phyloP scores from a whole-genome alignment of 2,888 invertebrate species.

The Ganaspis brasiliensis region DNA sequence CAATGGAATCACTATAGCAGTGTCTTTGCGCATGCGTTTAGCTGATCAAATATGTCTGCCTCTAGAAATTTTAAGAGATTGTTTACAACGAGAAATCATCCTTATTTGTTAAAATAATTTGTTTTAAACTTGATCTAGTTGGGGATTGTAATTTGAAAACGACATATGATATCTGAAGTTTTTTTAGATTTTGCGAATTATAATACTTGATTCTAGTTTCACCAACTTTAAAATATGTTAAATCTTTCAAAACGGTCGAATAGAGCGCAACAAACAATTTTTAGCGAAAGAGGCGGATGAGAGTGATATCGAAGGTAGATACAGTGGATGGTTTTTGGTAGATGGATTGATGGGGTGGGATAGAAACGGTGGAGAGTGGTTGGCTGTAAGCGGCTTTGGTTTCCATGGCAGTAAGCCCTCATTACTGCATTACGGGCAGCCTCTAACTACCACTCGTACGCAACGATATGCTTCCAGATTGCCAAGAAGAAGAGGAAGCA shows the following conservation, averaged over 20 bases:
- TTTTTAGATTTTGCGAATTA: too few species aligned
- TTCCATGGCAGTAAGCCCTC: conserved; percentile 81
- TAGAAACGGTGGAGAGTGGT: conserved; percentile 73
- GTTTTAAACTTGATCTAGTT: too few species aligned
- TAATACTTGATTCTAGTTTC: neutral
- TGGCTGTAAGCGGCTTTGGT: conserved; percentile 80
- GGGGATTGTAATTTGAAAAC: too few species aligned
- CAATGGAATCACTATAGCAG: too few species aligned
- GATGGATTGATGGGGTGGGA: conserved; percentile 54
- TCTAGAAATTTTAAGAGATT: too few species aligned
- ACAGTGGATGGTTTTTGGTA: conserved; percentile 64
- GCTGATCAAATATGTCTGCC: too few species aligned
- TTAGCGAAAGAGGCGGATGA: conserved; percentile 66
- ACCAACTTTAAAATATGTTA: conserved; percentile 9
- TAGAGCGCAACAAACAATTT: conserved; percentile 58
- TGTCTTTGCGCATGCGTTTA: too few species aligned
- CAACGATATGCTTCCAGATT: conserved; percentile 73
- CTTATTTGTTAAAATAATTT: too few species aligned
- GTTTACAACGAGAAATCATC: too few species aligned
- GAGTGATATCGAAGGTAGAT: conserved; percentile 70
- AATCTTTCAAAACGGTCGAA: conserved; percentile 38
- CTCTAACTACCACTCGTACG: conserved; percentile 78
- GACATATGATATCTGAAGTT: too few species aligned
- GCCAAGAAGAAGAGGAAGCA: conserved; percentile 26
- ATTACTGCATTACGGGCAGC: conserved; percentile 80